Evolutionary conservation across 2,888 invertebrate species (phyloP), one percentile per base, ranked within the genome.

Genomic region (Harmothoe impar): DNA sequence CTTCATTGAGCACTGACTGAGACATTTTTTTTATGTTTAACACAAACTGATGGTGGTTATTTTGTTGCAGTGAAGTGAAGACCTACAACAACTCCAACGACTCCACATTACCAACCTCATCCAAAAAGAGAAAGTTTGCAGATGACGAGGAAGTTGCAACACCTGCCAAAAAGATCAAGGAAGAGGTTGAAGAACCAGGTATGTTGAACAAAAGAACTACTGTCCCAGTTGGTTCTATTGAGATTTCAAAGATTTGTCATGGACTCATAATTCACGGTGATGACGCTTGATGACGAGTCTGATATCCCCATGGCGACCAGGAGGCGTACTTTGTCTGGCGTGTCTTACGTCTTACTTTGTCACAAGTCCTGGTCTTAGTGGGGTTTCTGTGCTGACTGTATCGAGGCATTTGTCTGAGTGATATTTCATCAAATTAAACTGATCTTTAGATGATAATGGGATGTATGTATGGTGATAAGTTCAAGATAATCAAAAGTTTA

Each of bases 51-150:
- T 54, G 23, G 25, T 20, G 23, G 43, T 10, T 12, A 62, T 62
- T 62, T 62, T 43, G 7, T 90, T 89, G 51, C 94, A 98, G 98
- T 94, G 98, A 98, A 96, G 97, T 98, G 89, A 97, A 97, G 93
- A 97, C 97, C 68, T 98, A 98, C 96, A 97, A 97, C 84, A 96
- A 97, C 15, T 97, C 97, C 1, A 97, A 97, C 0, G 99, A 99
- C 96, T 98, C 98, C 81, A 98, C 98, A 0, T 95, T 98, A 72
- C 97, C 97, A 33, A 96, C 96, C 92, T 93, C 93, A n/a, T 92
- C 94, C 3, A 94, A 94, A 91, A 95, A 95, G 90, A 93, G 94
- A 88, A 94, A 94, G 90, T 93, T 94, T 90, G 93, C 92, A 23
- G 94, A 94, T 5, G 93, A 93, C 25, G 93, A 91, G 25, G 90